Percentiles rank a stretch among this genome's conserved stretches.
Conservation (phyloP, 2,113 vertebrate genomes). For the Phainopepla nitens region DNA sequence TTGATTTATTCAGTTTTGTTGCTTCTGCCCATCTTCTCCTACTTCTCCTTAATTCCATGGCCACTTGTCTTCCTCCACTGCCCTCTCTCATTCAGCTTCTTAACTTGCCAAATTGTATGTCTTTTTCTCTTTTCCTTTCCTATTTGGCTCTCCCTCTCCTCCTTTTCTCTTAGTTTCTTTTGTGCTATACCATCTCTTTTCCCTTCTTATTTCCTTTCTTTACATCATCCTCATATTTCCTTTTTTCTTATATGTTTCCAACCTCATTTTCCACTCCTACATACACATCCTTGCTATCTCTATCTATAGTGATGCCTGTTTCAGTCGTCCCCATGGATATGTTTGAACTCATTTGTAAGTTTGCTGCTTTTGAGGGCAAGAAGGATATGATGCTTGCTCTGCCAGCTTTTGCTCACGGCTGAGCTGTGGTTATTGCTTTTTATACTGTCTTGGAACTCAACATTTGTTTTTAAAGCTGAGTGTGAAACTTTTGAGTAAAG, state of each 20-base stretch:
- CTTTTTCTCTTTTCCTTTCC: not conserved
- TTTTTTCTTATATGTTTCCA: not conserved
- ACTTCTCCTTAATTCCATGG: not conserved
- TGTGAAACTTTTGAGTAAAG: conserved; percentile 5
- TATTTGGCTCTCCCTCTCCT: not conserved
- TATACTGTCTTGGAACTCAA: not conserved
- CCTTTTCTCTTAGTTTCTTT: not conserved
- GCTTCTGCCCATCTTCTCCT: not conserved
- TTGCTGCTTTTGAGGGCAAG: not conserved
- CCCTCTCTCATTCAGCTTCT: not conserved
- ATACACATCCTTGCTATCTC: not conserved
- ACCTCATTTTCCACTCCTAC: not conserved
- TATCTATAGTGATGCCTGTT: not conserved
- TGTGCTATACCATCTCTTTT: not conserved
- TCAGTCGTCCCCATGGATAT: not conserved
- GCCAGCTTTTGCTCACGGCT: not conserved
- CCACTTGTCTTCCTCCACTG: not conserved
- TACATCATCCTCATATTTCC: not conserved
- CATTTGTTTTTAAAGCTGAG: conserved; percentile 10
- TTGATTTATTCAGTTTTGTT: not conserved
- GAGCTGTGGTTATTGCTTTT: not conserved
- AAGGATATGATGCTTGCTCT: not conserved
- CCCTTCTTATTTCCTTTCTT: not conserved
- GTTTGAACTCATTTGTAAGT: not conserved
- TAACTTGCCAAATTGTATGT: not conserved